Base-by-base conservation (phyloP, 35 echinoderm and acorn worm species). In the Ptychodera flava region DNA sequence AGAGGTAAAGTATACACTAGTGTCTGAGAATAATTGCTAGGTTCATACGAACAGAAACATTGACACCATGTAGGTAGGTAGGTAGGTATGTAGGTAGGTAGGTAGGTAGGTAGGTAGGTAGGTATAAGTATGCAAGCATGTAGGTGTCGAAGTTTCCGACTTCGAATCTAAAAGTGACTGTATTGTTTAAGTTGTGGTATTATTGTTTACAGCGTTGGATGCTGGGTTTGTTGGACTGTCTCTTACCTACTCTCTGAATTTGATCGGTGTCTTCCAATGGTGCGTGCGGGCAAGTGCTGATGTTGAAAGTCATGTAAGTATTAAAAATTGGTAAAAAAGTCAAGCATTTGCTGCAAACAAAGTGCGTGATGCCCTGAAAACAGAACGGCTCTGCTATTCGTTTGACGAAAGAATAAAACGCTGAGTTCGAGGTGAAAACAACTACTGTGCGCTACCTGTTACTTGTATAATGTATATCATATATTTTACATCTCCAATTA, bases 191-290 rank as follows among this genome's bases (percentile, higher is more conserved):
- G n/a, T n/a, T n/a, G n/a, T n/a, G n/a, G n/a, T n/a, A n/a, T n/a
- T n/a, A n/a, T n/a, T n/a, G n/a, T 64, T 22, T 22, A 64, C 45
- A 64, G 82, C 45, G 6, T 22, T 64, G 22, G 45, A 64, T 64
- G 45, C 45, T 22, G 45, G 84, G 32, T 76, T 31, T 77, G 76
- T 77, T 77, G 95, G 95, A 0, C 35, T 97, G 16, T 97, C 95
- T 0, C 38, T 97, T 37, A 90, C 91, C 27, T 97, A 97, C 45
- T 81, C 86, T 1, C 53, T 97, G 6, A 92, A 75, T 32, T 38
- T 97, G 87, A 94, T 94, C 89, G 92, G 92, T 35, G 90, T 87
- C 0, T 97, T 97, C 78, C 92, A 97, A 82, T 97, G 94, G 94
- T 91, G 94, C 31, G 91, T 97, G 15, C 76, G 94, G 80, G 91